Conservation (phyloP, 2,113 vertebrate species). For the Sardina pilchardus region DNA sequence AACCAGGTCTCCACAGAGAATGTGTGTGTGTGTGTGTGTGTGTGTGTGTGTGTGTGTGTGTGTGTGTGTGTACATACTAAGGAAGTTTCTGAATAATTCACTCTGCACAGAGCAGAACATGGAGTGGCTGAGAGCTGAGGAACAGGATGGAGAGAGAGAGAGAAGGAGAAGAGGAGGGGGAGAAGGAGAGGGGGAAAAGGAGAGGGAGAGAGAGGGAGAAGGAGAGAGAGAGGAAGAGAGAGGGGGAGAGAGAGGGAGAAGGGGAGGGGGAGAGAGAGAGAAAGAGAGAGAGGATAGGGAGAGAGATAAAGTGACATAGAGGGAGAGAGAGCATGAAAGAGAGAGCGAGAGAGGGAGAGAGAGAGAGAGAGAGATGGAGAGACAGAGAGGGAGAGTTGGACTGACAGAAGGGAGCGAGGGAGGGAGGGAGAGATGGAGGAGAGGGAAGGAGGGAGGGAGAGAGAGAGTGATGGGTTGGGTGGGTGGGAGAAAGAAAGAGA, state of each 20-base stretch:
- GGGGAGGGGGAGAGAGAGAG: neutral
- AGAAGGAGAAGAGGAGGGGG: conserved; percentile 27
- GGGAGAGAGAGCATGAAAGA: neutral
- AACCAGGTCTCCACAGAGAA: no score
- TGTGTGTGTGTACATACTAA: neutral
- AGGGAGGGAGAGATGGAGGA: neutral
- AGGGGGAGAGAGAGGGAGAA: neutral
- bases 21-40: no score
- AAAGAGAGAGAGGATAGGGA: neutral
- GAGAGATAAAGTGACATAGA: neutral
- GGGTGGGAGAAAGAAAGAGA: no score
- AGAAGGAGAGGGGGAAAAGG: neutral
- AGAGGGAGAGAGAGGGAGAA: neutral
- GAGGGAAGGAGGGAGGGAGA: no score
- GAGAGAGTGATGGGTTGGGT: no score
- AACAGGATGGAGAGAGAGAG: neutral
- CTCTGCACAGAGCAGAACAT: no score
- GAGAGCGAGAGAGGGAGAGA: neutral
- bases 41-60: no score
- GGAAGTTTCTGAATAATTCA: neutral
- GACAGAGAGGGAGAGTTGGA: neutral
- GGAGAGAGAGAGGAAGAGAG: neutral
- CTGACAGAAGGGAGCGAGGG: neutral
- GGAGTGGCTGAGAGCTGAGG: neutral
- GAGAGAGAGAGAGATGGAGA: neutral